phyloP scores from a whole-genome alignment of 2,797 vertebrate genomes.

The Gymnothorax javanicus region DNA sequence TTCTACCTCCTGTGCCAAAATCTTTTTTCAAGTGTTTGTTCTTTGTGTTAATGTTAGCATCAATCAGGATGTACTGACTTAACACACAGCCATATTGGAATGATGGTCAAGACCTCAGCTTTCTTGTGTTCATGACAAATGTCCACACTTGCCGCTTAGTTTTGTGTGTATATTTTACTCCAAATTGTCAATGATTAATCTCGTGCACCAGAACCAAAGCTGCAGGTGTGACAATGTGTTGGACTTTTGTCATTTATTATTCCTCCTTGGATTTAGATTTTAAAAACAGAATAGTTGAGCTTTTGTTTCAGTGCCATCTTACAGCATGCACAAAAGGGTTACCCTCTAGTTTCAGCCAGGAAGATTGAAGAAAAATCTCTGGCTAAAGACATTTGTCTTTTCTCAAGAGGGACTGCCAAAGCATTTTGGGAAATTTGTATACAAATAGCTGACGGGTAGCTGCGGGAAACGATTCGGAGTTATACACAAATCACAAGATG shows the following conservation, averaged over 20 bases:
- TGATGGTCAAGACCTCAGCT: not conserved
- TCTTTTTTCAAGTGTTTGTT: constrained; percentile 20
- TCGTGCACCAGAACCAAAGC: not conserved
- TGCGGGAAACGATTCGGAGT: constrained; percentile 28
- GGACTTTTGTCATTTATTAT: not conserved
- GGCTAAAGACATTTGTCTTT: not conserved
- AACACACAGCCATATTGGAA: not conserved
- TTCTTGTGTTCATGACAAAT: not conserved
- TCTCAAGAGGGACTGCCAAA: not conserved
- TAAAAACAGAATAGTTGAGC: not conserved
- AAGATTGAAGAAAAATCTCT: not conserved
- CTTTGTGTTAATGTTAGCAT: constrained; percentile 5
- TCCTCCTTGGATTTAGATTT: not conserved
- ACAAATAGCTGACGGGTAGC: constrained; percentile 27
- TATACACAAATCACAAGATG: not conserved
- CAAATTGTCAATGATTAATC: not conserved
- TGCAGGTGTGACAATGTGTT: not conserved
- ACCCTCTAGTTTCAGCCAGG: not conserved
- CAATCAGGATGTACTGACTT: constrained; percentile 3
- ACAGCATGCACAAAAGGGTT: not conserved
- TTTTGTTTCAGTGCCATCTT: constrained; percentile 21
- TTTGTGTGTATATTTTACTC: not conserved
- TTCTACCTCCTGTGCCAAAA: not conserved
- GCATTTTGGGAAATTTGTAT: constrained; percentile 22
- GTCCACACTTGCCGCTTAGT: not conserved